phyloP scores from a whole-genome alignment of 2,888 invertebrate genomes.

The Heliconius sara region DNA sequence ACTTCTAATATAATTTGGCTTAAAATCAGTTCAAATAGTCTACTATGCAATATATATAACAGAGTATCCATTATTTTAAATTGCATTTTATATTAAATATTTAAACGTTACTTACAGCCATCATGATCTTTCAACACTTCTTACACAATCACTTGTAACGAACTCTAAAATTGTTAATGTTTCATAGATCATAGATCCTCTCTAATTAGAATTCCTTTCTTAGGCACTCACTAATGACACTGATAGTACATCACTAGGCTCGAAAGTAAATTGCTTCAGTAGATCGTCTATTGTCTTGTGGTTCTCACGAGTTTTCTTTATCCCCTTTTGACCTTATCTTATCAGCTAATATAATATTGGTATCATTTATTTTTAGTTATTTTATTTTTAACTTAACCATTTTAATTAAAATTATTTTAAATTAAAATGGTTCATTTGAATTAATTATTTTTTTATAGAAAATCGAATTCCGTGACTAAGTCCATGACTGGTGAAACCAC shows the following conservation, averaged over 20 bases:
- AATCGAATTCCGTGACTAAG: not conserved
- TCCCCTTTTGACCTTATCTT: constrained; percentile 51
- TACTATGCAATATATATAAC: not conserved
- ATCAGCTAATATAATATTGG: constrained; percentile 1
- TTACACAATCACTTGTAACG: constrained; percentile 47
- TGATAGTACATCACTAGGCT: constrained; percentile 33
- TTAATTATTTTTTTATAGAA: not conserved
- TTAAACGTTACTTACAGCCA: constrained; percentile 67
- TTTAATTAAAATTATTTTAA: too few relatives aligned
- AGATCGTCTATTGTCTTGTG: constrained; percentile 34
- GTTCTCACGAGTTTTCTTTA: constrained; percentile 51
- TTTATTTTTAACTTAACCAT: too few relatives aligned
- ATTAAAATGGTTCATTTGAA: not conserved
- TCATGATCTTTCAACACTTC: constrained; percentile 57
- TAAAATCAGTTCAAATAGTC: not conserved
- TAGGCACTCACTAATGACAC: constrained; percentile 44
- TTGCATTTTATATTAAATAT: not conserved
- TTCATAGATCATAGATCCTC: constrained; percentile 39
- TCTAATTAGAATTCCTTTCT: constrained; percentile 41
- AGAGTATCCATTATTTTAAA: not conserved
- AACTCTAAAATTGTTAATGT: constrained; percentile 37
- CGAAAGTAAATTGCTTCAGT: constrained; percentile 4
- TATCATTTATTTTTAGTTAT: not conserved
- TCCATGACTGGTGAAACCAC: constrained; percentile 8
- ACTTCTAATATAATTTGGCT: not conserved